Base-by-base conservation (phyloP, 2,113 vertebrate genomes). In the Bufo bufo region DNA sequence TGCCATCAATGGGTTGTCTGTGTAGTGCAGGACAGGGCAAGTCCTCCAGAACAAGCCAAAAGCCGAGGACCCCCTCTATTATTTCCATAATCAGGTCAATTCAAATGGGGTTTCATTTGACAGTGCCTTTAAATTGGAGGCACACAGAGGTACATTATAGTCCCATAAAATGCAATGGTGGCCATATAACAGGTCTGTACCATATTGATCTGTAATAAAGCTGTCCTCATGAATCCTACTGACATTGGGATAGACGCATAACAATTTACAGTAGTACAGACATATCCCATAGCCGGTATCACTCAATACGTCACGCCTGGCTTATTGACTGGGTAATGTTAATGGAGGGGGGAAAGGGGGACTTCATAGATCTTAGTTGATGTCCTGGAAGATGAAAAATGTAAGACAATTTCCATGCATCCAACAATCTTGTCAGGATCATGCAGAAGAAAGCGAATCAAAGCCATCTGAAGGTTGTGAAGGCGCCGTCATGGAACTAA, bases 401-500 rank as follows among this genome's bases (percentile, higher is more conserved):
- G 49, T 20, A 74, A 47, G 45, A 19, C 14, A 74, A 47, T 74
- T 19, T 16, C 45, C 43, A 74, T 8, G 43, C 6, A 16, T 77
- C 47, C 75, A 77, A 77, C 10, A 77, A 47, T 77, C 75, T n/a
- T 2, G 4, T 74, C 4, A 16, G 43, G 33, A 74, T 2, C 43
- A 74, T 74, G 16, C 33, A 47, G 43, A 74, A 90, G 54, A 92
- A 33, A 90, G 89, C 91, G 90, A 90, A 91, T 87, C 89, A 92
- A 83, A 93, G 87, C 87, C 59, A 85, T 89, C 90, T 91, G 91
- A 90, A 93, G 88, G 91, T 91, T 90, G 93, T 92, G 94, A 95
- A n/a, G 59, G 59, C 3, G 50, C 0, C 11, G 59, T 65, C 59
- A 61, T n/a, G 92, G 95, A 95, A 96, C 95, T 94, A 96, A 96